A percentile compares a stretch with the other conserved stretches of the same genome.
Conservation (phyloP, 1,140 invertebrate species). For the Eupeodes corollae region DNA sequence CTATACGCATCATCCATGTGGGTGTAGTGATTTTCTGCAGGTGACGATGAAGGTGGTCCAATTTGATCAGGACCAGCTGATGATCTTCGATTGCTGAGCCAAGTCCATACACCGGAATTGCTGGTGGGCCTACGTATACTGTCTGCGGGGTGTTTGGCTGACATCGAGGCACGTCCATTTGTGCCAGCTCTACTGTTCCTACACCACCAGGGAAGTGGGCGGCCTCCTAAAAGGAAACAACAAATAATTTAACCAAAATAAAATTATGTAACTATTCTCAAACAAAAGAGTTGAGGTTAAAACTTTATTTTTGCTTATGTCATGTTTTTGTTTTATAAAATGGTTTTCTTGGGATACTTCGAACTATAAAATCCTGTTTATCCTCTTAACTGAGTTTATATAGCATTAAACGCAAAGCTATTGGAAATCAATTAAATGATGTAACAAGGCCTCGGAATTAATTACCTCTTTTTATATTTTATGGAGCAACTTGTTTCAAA, state of each 20-base stretch:
- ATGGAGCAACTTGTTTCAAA: no score
- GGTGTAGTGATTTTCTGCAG: constrained; percentile 57
- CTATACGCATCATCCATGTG: constrained; percentile 54
- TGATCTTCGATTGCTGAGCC: constrained; percentile 46
- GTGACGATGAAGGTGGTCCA: constrained; percentile 36
- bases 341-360: no score
- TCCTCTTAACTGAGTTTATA: no score
- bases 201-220: constrained; percentile 37
- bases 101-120: constrained; percentile 53
- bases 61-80: constrained; percentile 38
- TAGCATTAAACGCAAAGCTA: no score
- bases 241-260: neutral
- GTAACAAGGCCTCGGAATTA: no score
- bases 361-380: no score
- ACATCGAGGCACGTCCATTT: constrained; percentile 30
- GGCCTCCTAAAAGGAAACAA: constrained; percentile 21
- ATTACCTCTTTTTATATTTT: no score
- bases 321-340: no score
- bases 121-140: constrained; percentile 43
- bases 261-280: no score
- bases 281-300: no score
- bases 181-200: constrained; percentile 29
- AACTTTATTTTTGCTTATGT: no score
- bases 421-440: no score
- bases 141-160: constrained; percentile 34